phyloP scores from a whole-genome alignment of 2,888 invertebrate species.

The Xestia xanthographa region DNA sequence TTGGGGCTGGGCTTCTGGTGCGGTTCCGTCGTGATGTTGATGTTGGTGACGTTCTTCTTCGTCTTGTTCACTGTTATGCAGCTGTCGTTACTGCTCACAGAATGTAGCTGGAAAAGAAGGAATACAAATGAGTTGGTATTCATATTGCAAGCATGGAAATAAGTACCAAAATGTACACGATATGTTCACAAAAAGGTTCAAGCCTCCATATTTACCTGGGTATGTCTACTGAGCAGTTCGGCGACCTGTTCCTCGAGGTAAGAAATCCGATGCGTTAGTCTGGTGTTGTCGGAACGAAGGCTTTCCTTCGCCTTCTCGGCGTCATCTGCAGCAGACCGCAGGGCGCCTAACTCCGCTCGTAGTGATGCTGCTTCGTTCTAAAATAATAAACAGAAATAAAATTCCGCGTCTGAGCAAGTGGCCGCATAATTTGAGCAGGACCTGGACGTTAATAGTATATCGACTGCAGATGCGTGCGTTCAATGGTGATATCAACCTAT shows the following conservation, averaged over 20 bases:
- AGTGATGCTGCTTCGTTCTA: constrained; percentile 89
- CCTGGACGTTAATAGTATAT: neutral
- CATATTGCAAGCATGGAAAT: neutral
- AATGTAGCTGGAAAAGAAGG: constrained; percentile 78
- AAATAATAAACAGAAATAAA: constrained; percentile 10
- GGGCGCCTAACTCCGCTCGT: constrained; percentile 90
- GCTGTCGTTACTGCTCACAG: constrained; percentile 84
- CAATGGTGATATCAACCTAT: neutral
- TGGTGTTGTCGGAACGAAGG: constrained; percentile 94
- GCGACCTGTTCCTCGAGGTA: constrained; percentile 97
- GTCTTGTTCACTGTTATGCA: constrained; percentile 90
- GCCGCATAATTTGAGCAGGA: neutral
- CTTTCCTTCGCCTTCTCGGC: constrained; percentile 92
- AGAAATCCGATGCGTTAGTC: constrained; percentile 96
- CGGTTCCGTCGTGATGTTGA: constrained; percentile 92
- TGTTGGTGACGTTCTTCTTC: constrained; percentile 93
- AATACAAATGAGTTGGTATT: neutral
- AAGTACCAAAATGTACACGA: too few species aligned
- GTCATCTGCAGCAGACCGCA: constrained; percentile 91
- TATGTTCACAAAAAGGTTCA: neutral
- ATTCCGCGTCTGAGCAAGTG: neutral
- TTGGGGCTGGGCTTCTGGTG: constrained; percentile 84
- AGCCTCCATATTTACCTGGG: constrained; percentile 74
- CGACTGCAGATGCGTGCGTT: neutral
- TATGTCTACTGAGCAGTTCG: constrained; percentile 89